Evolutionary conservation across 1,140 invertebrate genomes (phyloP), one percentile per base, ranked within the genome.

Genomic region (Hypothenemus hampei): DNA sequence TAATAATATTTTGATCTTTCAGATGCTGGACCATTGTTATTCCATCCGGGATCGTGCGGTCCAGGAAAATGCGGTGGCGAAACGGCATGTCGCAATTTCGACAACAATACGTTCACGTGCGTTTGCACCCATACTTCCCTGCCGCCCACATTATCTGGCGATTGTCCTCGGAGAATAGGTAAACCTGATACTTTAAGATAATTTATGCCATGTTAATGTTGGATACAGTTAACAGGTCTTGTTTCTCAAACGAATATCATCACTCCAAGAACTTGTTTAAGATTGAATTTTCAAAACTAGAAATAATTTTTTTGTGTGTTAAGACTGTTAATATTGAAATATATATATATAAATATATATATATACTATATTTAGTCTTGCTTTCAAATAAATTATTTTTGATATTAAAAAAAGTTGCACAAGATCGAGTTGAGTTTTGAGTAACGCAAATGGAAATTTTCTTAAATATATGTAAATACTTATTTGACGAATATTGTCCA

Each of bases 101-200:
- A 74, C 48, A 64, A 73, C 50, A 75, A 73, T 4, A 73, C 72
- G 2, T 78, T 81, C 45, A 77, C 73, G 18, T 86, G 84, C 60
- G 69, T 84, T 3, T 86, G 84, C 67, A 81, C 83, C 4, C 79
- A 83, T 46, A 82, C 83, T 59, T 74, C 69, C 4, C 76, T 77
- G 8, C 72, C 74, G 2, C 79, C 82, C 8, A 84, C 80, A 11
- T 66, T 72, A 24, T 78, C 82, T 60, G 74, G 81, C 40, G 79
- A 75, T 60, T 86, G 84, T 64, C 81, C 81, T 1, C 78, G 81
- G 65, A 68, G 71, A 59, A 80, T 75, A 67, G 78, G 77, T 79
- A 65, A 54, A 58, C 22, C 35, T 18, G 16, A 10, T 8, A 6
- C 16, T 43, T 43, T 43, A 19, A n/a, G n/a, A 29, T n/a, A 7